phyloP scores from a whole-genome alignment of 2,888 invertebrate species.

The Brenthis daphne region DNA sequence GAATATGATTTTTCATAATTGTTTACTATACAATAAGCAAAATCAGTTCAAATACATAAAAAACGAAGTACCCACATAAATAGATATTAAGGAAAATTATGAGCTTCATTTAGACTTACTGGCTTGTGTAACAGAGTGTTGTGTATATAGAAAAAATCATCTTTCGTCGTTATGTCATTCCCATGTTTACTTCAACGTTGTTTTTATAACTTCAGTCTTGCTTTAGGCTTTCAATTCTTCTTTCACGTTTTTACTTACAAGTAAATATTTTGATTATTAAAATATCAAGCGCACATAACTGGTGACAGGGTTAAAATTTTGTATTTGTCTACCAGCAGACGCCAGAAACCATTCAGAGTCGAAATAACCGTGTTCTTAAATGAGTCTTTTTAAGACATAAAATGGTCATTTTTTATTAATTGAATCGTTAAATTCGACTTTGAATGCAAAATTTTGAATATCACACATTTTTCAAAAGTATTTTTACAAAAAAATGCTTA shows the following conservation, averaged over 20 bases:
- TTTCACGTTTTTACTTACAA: conserved; percentile 21
- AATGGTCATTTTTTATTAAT: neutral
- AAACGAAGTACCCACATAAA: conserved; percentile 60
- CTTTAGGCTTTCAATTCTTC: conserved; percentile 16
- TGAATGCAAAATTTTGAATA: conserved; percentile 48
- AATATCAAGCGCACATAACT: conserved; percentile 73
- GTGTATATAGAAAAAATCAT: conserved; percentile 59
- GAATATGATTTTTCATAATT: too few relatives aligned
- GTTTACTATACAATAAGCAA: neutral
- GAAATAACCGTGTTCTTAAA: conserved; percentile 3
- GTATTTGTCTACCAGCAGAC: conserved; percentile 71
- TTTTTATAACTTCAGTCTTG: conserved; percentile 27
- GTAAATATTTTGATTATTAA: conserved; percentile 27
- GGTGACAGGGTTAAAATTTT: conserved; percentile 77
- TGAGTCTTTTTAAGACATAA: neutral
- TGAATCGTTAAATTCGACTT: conserved; percentile 31
- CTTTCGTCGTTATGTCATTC: conserved; percentile 51
- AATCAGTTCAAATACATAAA: conserved; percentile 23
- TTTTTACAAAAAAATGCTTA: conserved; percentile 54
- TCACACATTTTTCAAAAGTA: conserved; percentile 61
- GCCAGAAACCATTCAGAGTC: conserved; percentile 42
- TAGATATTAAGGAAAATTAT: conserved; percentile 79
- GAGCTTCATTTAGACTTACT: conserved; percentile 80
- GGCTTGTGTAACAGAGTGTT: conserved; percentile 74
- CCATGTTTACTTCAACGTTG: conserved; percentile 41